phyloP scores from a whole-genome alignment of 2,888 invertebrate species.

The Cotesia congregata region DNA sequence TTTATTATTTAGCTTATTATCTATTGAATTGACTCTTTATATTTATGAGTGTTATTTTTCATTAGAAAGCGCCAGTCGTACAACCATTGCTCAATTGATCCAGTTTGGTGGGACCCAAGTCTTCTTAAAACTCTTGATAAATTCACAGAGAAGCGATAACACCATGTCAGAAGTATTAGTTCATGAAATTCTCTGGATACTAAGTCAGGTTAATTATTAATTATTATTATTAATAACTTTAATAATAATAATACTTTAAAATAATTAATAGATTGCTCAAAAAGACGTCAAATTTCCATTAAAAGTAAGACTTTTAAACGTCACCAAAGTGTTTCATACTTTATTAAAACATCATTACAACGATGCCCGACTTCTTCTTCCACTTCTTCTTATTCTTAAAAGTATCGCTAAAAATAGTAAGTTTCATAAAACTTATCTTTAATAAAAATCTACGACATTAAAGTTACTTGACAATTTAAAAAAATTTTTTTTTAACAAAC shows the following conservation, averaged over 20 bases:
- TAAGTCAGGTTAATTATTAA: conserved; percentile 71
- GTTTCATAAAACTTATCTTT: conserved; percentile 48
- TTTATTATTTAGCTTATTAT: conserved; percentile 48
- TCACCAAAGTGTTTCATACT: conserved; percentile 76
- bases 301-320: conserved; percentile 76
- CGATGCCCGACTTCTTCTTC: conserved; percentile 74
- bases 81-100: conserved; percentile 73
- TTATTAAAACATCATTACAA: conserved; percentile 75
- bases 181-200: conserved; percentile 76
- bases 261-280: conserved; percentile 56
- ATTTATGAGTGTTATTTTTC: not conserved
- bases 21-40: conserved; percentile 18
- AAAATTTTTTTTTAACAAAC: too few relatives aligned
- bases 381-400: conserved; percentile 75
- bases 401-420: conserved; percentile 75
- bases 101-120: conserved; percentile 74
- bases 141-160: conserved; percentile 73
- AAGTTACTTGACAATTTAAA: too few relatives aligned
- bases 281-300: conserved; percentile 77
- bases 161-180: conserved; percentile 73
- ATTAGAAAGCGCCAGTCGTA: conserved; percentile 66
- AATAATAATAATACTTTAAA: conserved; percentile 10
- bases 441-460: too few relatives aligned
- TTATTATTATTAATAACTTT: not conserved
- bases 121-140: conserved; percentile 73